A percentile compares a stretch with the other conserved stretches of the same genome.
Conservation (phyloP, 2,888 invertebrate species). For the Craniophora ligustri region DNA sequence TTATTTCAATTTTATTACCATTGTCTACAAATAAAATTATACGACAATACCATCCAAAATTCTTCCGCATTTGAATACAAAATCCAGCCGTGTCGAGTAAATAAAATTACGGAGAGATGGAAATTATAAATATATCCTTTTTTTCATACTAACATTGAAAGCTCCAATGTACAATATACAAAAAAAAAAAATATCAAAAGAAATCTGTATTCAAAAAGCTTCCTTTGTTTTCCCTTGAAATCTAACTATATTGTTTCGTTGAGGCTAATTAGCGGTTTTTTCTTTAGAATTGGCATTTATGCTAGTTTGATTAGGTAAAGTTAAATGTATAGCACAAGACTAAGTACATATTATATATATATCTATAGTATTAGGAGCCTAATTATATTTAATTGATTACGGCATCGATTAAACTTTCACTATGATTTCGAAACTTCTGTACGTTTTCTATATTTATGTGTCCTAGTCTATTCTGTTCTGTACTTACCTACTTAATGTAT, state of each 20-base stretch:
- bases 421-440: no score
- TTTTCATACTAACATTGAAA: neutral
- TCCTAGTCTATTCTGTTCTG: no score
- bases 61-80: slow-evolving; percentile 11
- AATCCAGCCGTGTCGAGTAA: neutral
- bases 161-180: slow-evolving; percentile 1
- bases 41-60: slow-evolving; percentile 8
- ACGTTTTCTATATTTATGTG: no score
- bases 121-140: neutral
- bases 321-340: no score
- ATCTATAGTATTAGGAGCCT: no score
- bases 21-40: no score
- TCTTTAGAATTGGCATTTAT: slow-evolving; percentile 8
- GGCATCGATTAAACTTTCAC: no score
- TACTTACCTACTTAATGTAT: neutral
- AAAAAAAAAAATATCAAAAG: slow-evolving; percentile 1
- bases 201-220: neutral
- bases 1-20: no score
- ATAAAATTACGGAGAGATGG: neutral
- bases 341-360: no score
- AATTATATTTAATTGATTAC: no score
- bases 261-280: slow-evolving; percentile 24
- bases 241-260: slow-evolving; percentile 21
- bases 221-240: slow-evolving; percentile 27
- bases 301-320: neutral